These are phyloP conservation scores for Tryphoninae sp. DNA, from an alignment of 2,888 invertebrate genomes.

Conservation along the genomic window DNA sequence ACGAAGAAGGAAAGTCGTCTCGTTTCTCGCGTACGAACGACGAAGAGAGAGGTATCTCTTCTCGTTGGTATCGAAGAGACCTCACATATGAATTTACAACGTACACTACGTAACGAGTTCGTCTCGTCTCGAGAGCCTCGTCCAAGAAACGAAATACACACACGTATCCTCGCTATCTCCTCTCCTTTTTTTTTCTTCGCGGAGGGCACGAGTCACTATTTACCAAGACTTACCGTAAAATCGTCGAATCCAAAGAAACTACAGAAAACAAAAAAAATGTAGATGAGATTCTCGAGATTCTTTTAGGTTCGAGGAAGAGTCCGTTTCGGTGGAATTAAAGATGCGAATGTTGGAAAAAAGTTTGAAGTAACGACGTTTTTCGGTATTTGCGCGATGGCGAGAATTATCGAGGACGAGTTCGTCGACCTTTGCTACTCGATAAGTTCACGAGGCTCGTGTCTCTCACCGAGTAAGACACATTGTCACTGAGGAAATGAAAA, in stretches of 20 bases:
- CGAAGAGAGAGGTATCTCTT: constrained; percentile 32
- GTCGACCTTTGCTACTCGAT: too few species aligned
- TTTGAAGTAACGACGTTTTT: too few species aligned
- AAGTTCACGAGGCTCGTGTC: too few species aligned
- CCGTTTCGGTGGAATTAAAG: too few species aligned
- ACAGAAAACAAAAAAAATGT: constrained; percentile 20
- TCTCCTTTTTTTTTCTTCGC: constrained; percentile 25
- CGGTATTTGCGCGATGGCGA: too few species aligned
- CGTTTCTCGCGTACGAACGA: constrained; percentile 32
- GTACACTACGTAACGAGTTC: constrained; percentile 51
- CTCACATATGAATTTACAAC: constrained; percentile 8
- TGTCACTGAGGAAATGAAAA: not conserved
- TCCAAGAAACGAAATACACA: constrained; percentile 43
- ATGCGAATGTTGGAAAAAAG: too few species aligned
- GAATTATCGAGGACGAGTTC: too few species aligned
- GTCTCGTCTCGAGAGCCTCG: constrained; percentile 61
- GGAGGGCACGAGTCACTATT: constrained; percentile 50
- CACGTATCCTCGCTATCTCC: not conserved
- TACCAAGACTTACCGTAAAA: constrained; percentile 45
- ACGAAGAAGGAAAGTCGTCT: not conserved
- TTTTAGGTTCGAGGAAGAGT: not conserved
- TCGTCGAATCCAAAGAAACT: not conserved
- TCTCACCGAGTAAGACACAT: not conserved
- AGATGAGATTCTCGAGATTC: not conserved
- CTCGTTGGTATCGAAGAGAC: constrained; percentile 15